Base-by-base conservation (phyloP, 92 coral and sea anemone genomes). In the Epizoanthus fatuus region DNA sequence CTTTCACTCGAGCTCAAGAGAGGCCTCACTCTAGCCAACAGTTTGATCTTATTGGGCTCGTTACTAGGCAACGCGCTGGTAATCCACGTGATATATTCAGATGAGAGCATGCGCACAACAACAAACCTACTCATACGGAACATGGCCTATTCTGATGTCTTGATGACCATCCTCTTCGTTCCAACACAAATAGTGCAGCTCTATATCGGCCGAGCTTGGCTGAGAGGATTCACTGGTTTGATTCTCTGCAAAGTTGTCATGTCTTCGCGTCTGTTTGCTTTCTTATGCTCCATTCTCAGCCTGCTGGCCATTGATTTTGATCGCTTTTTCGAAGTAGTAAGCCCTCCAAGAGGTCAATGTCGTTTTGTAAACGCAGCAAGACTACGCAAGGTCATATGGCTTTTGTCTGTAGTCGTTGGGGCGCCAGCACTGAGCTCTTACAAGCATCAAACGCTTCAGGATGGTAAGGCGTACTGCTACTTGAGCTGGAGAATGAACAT, bases 231-330 rank as follows among this genome's bases (percentile, higher is more conserved):
- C 32, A 4, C 55, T 40, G 90, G 90, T 17, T 37, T 69, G 58
- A 69, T 86, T 70, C 60, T 78, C 51, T 86, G 90, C 19, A 86
- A 86, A 29, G 39, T 63, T 16, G 85, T 86, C 49, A 86, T 75
- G 82, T 77, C 90, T 14, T 68, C 85, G n/a, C 85, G 85, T 5
- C 71, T 67, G 16, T 75, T 86, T 44, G 78, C 85, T n/a, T 75
- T 86, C 63, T 75, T 85, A 2, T 86, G 85, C 44, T 86, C 90
- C 4, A 71, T 71, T 20, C 69, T 86, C 63, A 78, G 90, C 72
- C 80, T 78, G 16, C 72, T 86, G 45, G 90, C 85, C 35, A 86
- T 86, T 77, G 90, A 85, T 37, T 77, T 78, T 54, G 90, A 86
- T 58, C 73, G 80, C 17, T 86, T 68, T 58, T 49, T 68, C 44